Evolutionary conservation across 1,140 invertebrate species (phyloP).

Genomic region (Paracyclopina nana): DNA sequence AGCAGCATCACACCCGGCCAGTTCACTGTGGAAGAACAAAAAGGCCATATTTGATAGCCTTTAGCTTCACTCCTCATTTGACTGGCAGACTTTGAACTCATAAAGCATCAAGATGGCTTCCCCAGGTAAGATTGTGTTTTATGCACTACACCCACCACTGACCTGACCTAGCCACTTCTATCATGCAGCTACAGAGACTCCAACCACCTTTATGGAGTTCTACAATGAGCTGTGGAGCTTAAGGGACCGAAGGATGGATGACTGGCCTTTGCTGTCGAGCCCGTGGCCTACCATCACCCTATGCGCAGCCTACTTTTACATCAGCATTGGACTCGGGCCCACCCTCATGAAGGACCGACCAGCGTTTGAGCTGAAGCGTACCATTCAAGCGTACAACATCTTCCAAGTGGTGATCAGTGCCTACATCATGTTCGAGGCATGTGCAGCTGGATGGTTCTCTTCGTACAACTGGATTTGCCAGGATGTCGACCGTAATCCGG

Average conservation of each 20-base stretch:
- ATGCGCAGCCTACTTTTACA: conserved; percentile 63
- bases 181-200: too few relatives aligned
- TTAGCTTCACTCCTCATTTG: too few relatives aligned
- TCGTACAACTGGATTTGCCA: conserved; percentile 8
- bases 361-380: conserved; percentile 52
- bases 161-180: too few relatives aligned
- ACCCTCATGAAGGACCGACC: conserved; percentile 65
- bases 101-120: too few relatives aligned
- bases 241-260: conserved; percentile 60
- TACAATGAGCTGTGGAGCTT: conserved; percentile 2
- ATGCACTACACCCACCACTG: too few relatives aligned
- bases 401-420: conserved; percentile 59
- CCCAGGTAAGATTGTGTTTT: too few relatives aligned
- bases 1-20: too few relatives aligned
- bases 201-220: not conserved
- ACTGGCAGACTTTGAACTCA: too few relatives aligned
- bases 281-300: conserved; percentile 63
- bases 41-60: too few relatives aligned
- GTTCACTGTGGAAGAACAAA: too few relatives aligned
- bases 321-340: conserved; percentile 58
- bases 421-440: conserved; percentile 63
- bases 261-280: conserved; percentile 71
- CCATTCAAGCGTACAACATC: conserved; percentile 62
- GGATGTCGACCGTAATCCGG: not conserved
- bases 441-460: conserved; percentile 19